Percentiles rank a stretch among this genome's conserved stretches.
Conservation (phyloP, 2,888 invertebrate species). For the Trachelus stipa region DNA sequence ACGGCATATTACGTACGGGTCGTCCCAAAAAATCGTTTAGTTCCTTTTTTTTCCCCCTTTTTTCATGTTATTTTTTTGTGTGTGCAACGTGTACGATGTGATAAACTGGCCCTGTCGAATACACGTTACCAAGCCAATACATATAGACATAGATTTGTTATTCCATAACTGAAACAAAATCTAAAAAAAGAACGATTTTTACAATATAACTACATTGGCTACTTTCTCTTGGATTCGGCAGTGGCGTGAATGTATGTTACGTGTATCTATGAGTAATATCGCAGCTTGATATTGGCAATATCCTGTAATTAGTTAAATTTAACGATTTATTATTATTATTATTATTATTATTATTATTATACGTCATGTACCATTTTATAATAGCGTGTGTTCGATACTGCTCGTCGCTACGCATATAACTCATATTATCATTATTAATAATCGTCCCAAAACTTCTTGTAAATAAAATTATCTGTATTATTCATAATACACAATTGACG, state of each 20-base stretch:
- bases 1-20: slow-evolving; percentile 4
- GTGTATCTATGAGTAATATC: slow-evolving; percentile 14
- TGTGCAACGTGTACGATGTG: slow-evolving; percentile 13
- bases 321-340: slow-evolving; percentile 32
- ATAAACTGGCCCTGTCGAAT: background rate
- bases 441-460: slow-evolving; percentile 32
- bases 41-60: slow-evolving; percentile 17
- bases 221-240: background rate
- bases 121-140: too few relatives aligned
- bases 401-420: too few relatives aligned
- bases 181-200: too few relatives aligned
- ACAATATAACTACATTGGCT: too few relatives aligned
- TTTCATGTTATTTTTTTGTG: slow-evolving; percentile 17
- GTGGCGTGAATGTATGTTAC: background rate
- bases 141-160: too few relatives aligned
- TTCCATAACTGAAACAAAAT: too few relatives aligned
- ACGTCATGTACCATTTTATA: too few relatives aligned
- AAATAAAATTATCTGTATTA: slow-evolving; percentile 39
- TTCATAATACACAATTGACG: slow-evolving; percentile 23
- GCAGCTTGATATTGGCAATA: slow-evolving; percentile 24
- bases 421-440: too few relatives aligned
- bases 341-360: slow-evolving; percentile 34
- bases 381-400: too few relatives aligned
- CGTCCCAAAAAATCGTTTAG: slow-evolving; percentile 14
- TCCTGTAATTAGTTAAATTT: slow-evolving; percentile 44